phyloP scores from a whole-genome alignment of 2,797 vertebrate species.

The Aythya fuligula region DNA sequence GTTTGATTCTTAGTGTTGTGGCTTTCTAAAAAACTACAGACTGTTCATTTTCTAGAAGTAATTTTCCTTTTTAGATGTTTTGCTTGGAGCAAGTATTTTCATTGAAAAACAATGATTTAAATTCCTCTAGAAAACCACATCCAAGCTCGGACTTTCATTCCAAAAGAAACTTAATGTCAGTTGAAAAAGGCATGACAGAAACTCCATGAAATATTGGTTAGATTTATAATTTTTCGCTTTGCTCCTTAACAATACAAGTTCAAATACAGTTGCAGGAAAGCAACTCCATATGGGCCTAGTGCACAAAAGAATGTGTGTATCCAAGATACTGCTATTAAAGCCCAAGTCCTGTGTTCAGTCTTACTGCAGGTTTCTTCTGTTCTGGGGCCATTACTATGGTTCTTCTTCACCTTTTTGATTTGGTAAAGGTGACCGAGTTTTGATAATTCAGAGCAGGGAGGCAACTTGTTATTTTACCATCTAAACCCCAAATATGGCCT shows the following conservation, averaged over 20 bases:
- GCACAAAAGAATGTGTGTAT: neutral
- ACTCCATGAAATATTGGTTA: neutral
- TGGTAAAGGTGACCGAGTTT: neutral
- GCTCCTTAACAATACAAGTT: neutral
- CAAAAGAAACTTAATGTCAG: neutral
- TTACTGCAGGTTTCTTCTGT: neutral
- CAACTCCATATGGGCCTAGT: neutral
- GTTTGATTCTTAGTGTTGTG: neutral
- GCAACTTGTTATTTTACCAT: neutral
- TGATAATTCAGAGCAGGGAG: neutral
- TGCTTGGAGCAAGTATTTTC: neutral
- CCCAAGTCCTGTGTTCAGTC: neutral
- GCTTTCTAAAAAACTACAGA: neutral
- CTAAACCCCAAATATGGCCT: neutral
- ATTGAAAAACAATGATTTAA: neutral
- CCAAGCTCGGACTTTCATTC: neutral
- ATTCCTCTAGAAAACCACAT: neutral
- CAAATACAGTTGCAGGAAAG: neutral
- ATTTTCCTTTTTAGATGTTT: neutral
- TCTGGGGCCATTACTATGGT: neutral
- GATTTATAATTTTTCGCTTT: neutral
- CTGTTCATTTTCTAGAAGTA: neutral
- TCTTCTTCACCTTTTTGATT: neutral
- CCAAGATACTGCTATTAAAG: neutral
- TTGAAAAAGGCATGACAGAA: neutral